Evolutionary conservation across 1,140 invertebrate species (phyloP).

Genomic region (Lordiphosa collinella): DNA sequence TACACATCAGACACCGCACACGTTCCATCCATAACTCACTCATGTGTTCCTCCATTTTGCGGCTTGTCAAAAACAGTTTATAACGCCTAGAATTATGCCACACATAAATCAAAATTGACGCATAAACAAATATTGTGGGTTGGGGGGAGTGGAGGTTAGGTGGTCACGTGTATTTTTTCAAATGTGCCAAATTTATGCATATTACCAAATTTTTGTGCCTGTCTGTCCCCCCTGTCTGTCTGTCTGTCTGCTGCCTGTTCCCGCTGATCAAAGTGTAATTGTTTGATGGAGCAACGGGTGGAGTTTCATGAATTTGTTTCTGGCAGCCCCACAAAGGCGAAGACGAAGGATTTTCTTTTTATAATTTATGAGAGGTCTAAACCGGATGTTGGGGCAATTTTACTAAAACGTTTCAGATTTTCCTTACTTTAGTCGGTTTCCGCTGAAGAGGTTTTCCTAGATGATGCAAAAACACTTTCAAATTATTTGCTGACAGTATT

Average conservation of each 20-base stretch:
- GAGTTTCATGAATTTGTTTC: constrained; percentile 19
- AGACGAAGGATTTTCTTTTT: constrained; percentile 7
- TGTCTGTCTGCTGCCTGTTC: too few species aligned
- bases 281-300: not conserved
- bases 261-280: constrained; percentile 42
- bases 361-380: constrained; percentile 41
- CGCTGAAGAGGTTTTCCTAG: not conserved
- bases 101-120: constrained; percentile 73
- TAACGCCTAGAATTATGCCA: constrained; percentile 69
- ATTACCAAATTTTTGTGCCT: constrained; percentile 31
- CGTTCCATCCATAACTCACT: constrained; percentile 52
- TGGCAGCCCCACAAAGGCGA: constrained; percentile 17
- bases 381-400: constrained; percentile 43
- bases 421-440: not conserved
- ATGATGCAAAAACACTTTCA: too few species aligned
- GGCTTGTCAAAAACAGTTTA: constrained; percentile 66
- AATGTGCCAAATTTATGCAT: constrained; percentile 53
- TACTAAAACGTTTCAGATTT: constrained; percentile 26
- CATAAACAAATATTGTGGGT: constrained; percentile 49
- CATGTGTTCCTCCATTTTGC: constrained; percentile 24
- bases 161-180: constrained; percentile 37
- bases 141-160: not conserved
- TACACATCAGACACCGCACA: constrained; percentile 33
- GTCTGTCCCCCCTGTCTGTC: too few species aligned
- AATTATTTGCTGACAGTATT: too few species aligned